Evolutionary conservation across 2,888 invertebrate genomes (phyloP).

Genomic region (Embidobia sp.): DNA sequence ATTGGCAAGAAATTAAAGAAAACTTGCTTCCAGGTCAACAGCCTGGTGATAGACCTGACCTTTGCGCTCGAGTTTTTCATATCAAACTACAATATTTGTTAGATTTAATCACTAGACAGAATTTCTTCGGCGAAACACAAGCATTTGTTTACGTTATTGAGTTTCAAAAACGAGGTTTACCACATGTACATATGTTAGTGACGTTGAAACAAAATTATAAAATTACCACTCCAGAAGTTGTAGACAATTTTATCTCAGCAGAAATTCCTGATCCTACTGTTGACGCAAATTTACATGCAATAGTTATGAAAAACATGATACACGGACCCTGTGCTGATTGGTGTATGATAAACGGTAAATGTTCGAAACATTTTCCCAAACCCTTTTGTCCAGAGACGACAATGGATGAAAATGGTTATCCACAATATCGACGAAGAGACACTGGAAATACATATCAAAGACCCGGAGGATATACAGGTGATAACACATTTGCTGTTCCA

Average conservation of each 20-base stretch:
- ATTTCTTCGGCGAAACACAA: not conserved
- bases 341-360: not conserved
- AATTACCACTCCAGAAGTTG: not conserved
- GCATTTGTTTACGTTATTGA: not conserved
- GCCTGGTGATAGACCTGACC: not conserved
- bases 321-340: conserved; percentile 2
- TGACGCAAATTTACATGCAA: not conserved
- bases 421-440: too few species aligned
- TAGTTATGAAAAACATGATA: not conserved
- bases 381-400: not conserved
- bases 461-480: not conserved
- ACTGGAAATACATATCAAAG: not conserved
- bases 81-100: not conserved
- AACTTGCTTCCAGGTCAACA: not conserved
- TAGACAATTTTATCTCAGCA: not conserved
- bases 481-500: not conserved
- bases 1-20: not conserved
- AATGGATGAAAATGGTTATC: too few species aligned
- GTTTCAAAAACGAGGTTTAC: not conserved
- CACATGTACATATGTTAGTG: not conserved
- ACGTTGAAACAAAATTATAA: not conserved
- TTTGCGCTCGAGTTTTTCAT: not conserved
- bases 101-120: not conserved
- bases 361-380: too few species aligned
- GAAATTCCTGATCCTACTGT: not conserved